Percentiles rank a stretch among this genome's conserved stretches.
Evolutionary conservation across 2,888 invertebrate species (phyloP).

Genomic region (Saturnia japonica): DNA sequence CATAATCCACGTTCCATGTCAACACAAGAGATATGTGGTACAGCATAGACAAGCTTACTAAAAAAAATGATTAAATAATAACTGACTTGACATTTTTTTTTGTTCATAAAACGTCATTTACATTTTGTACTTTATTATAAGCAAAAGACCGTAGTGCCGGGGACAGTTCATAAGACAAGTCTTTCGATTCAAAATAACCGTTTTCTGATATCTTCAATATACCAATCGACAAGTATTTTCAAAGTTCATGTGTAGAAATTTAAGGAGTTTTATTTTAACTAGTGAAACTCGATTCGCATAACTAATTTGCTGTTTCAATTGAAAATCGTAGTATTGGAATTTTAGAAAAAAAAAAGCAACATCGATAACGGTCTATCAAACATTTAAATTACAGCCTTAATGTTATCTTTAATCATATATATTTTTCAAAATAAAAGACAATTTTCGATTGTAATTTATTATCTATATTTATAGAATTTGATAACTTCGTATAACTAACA

Average conservation of each 20-base stretch:
- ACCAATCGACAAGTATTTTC: background rate
- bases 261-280: background rate
- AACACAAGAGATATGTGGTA: slow-evolving; percentile 61
- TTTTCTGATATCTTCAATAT: background rate
- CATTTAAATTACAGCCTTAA: background rate
- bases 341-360: background rate
- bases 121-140: slow-evolving; percentile 60
- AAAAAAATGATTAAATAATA: slow-evolving; percentile 33
- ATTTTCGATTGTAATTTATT: too few relatives aligned
- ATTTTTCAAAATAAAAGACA: too few relatives aligned
- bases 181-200: background rate
- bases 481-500: too few relatives aligned
- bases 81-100: slow-evolving; percentile 39
- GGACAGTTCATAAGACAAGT: background rate
- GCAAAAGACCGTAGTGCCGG: slow-evolving; percentile 16
- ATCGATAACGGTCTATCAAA: background rate
- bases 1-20: slow-evolving; percentile 39
- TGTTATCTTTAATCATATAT: too few relatives aligned
- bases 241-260: background rate
- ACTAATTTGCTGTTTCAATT: background rate
- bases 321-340: background rate
- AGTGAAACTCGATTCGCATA: background rate
- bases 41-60: slow-evolving; percentile 64
- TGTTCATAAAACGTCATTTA: slow-evolving; percentile 52
- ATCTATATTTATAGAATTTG: too few relatives aligned